phyloP scores from a whole-genome alignment of 1,140 invertebrate genomes.

The Scaptodrosophila lebanonensis region DNA sequence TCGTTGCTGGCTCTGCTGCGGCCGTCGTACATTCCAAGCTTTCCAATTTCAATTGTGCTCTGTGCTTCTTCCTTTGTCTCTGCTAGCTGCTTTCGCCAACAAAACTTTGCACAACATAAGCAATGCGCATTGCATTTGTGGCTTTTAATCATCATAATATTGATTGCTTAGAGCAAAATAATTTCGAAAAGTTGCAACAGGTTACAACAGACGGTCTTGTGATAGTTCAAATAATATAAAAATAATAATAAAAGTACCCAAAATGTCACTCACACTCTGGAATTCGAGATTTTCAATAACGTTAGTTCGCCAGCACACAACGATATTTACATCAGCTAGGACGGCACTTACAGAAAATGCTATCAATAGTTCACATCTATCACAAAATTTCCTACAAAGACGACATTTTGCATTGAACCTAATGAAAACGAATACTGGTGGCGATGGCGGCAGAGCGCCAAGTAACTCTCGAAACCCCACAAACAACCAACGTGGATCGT shows the following conservation, averaged over 20 bases:
- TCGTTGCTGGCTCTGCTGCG: conserved; percentile 33
- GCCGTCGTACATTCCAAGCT: conserved; percentile 42
- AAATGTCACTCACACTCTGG: conserved; percentile 56
- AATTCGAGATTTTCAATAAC: conserved; percentile 59
- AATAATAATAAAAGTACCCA: conserved; percentile 1
- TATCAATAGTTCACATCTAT: conserved; percentile 19
- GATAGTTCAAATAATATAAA: neutral
- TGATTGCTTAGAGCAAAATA: neutral
- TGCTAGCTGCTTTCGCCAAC: conserved; percentile 20
- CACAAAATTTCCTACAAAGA: conserved; percentile 14
- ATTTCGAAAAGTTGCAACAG: neutral
- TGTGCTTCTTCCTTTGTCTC: conserved; percentile 11
- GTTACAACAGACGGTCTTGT: conserved; percentile 12
- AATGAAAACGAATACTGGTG: too few species aligned
- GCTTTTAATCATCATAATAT: conserved; percentile 1
- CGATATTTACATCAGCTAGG: conserved; percentile 50
- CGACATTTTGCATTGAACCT: conserved; percentile 4
- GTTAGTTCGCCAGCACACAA: conserved; percentile 54
- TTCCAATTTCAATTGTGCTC: conserved; percentile 47
- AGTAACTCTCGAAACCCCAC: conserved; percentile 10
- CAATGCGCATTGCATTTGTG: conserved; percentile 7
- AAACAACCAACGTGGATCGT: neutral
- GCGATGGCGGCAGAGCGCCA: too few species aligned
- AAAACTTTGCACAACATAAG: conserved; percentile 8
- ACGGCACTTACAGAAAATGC: conserved; percentile 8